Base-by-base conservation (phyloP, 2,888 invertebrate genomes). In the Nebria salina region DNA sequence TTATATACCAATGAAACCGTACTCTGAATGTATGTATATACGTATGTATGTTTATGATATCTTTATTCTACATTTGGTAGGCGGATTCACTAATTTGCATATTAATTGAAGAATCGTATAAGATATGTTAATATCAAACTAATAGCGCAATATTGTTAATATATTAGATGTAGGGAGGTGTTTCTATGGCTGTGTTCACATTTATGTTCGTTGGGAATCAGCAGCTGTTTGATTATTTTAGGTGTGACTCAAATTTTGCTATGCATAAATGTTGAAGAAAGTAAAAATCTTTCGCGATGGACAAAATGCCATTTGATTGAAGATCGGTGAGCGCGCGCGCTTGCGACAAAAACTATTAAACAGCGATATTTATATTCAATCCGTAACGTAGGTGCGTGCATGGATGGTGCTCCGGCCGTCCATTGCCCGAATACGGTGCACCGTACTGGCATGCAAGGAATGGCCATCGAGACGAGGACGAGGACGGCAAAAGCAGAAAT, bases 371-470 rank as follows among this genome's bases (percentile, higher is more conserved):
- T 79, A 79, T 79, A 79, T 79, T 65, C 79, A 75, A 79, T 79
- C 68, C 43, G 70, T 75, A 74, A 75, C 73, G 72, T 78, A 72
- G 72, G 34, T 34, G 70, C 70, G 77, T 54, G 70, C 77, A 41
- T 13, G 70, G 25, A 41, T 13, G 70, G 25, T 11, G 41, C 68
- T 1, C 41, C 15, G 43, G 20, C 43, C 77, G 72, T 72, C 78
- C 73, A 65, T 78, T 78, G 65, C 25, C 78, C 78, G 78, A 78
- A 78, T 78, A 78, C 78, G 78, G 78, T 74, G 78, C 79, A 68
- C 75, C 75, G 68, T 78, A 78, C 78, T 79, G 74, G 79, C 74
- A 79, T 43, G 79, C 75, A 13, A 68, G 74, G 79, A 79, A 79
- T 66, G 79, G 26, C 74, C 54, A 54, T 54, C 54, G 13, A 11